These are phyloP conservation scores for Bathynomus jamesi DNA, from an alignment of 1,140 invertebrate genomes.

Conservation along the genomic window DNA sequence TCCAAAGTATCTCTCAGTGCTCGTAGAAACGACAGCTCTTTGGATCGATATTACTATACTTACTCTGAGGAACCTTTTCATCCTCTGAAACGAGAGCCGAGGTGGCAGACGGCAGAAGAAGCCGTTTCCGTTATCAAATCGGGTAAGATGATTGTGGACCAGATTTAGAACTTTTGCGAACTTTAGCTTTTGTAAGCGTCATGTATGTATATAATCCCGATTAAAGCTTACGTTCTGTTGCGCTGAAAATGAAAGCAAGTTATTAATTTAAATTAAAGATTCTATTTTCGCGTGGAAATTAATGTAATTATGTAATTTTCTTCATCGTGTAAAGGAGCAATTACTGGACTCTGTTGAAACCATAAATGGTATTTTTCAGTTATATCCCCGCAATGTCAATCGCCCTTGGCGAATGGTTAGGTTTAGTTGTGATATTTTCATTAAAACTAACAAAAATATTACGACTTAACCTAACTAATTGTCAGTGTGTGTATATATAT, in stretches of 20 bases:
- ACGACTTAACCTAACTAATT: too few species aligned
- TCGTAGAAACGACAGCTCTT: too few species aligned
- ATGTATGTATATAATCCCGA: not conserved
- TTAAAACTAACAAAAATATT: too few species aligned
- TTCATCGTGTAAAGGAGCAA: not conserved
- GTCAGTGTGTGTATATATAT: too few species aligned
- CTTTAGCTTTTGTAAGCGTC: not conserved
- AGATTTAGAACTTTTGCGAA: not conserved
- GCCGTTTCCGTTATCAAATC: conserved; percentile 45
- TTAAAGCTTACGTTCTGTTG: not conserved
- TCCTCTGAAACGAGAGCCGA: conserved; percentile 41
- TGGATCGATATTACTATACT: conserved; percentile 41
- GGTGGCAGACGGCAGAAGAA: conserved; percentile 45
- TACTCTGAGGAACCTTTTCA: conserved; percentile 46
- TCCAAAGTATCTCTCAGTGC: too few species aligned
- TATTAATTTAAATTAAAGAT: not conserved
- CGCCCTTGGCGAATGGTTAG: too few species aligned
- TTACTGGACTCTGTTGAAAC: too few species aligned
- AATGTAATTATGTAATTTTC: not conserved
- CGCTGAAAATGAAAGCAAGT: not conserved
- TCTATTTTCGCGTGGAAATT: not conserved
- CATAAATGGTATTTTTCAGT: too few species aligned
- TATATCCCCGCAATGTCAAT: too few species aligned
- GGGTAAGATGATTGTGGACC: conserved; percentile 37
- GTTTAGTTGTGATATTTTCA: too few species aligned